These are phyloP conservation scores for Pammene fasciana DNA, from an alignment of 2,888 invertebrate species.

Conservation along the genomic window DNA sequence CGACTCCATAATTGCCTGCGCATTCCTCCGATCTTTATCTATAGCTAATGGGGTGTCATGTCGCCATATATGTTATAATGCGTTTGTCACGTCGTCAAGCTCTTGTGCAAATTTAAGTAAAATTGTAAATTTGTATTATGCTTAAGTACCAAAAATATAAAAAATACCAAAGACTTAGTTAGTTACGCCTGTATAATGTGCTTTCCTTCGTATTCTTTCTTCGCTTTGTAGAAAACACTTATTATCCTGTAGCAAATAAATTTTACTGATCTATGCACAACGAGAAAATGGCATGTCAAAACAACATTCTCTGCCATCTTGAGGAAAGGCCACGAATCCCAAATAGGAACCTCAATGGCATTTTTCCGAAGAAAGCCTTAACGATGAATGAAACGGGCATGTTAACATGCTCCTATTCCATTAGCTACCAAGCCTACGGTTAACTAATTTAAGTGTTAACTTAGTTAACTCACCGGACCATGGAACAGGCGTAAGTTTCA, in stretches of 20 bases:
- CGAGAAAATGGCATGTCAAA: constrained; percentile 9
- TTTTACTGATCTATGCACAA: constrained; percentile 6
- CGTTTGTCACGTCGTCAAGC: constrained; percentile 24
- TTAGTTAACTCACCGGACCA: no score
- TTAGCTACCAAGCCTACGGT: not conserved
- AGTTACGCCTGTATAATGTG: no score
- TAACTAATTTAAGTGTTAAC: not conserved
- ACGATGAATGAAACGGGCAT: constrained; percentile 7
- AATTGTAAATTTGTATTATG: no score
- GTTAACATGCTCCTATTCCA: not conserved
- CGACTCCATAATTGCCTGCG: constrained; percentile 34
- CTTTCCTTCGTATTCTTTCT: no score
- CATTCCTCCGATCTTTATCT: constrained; percentile 39
- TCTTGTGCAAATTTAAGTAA: no score
- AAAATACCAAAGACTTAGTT: no score
- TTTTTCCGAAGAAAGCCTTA: constrained; percentile 29
- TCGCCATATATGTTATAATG: constrained; percentile 15
- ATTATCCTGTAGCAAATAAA: not conserved
- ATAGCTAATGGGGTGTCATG: constrained; percentile 39
- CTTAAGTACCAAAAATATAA: no score
- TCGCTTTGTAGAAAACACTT: not conserved
- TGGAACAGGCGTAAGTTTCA: no score
- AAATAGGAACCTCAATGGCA: constrained; percentile 25
- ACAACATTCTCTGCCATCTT: constrained; percentile 15
- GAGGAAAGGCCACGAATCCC: constrained; percentile 3